A percentile compares a stretch with the other conserved stretches of the same genome.
phyloP scores from a whole-genome alignment of 2,888 invertebrate species.

The Tipula lateralis region DNA sequence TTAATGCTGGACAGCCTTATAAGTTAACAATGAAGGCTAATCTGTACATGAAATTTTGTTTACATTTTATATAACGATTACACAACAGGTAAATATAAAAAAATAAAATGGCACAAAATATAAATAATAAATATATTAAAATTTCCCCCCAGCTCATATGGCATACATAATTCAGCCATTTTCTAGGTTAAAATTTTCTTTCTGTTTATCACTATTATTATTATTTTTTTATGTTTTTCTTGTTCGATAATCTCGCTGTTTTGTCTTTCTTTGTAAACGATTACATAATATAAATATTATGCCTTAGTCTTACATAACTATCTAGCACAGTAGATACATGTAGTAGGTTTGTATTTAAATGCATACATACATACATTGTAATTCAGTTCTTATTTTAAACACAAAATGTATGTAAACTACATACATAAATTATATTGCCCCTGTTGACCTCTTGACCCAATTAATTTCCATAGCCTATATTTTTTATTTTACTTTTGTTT shows the following conservation, averaged over 20 bases:
- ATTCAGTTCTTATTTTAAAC: neutral
- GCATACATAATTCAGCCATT: neutral
- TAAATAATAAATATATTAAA: neutral
- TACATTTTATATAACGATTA: neutral
- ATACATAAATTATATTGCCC: neutral
- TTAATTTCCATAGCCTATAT: neutral
- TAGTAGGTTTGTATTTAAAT: neutral
- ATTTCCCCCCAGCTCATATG: neutral
- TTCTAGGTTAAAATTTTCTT: neutral
- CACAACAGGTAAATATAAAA: conserved; percentile 3
- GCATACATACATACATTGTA: neutral
- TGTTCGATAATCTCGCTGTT: neutral
- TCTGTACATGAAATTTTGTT: neutral
- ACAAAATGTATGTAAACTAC: neutral
- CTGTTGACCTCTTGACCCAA: conserved; percentile 11
- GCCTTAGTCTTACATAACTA: neutral
- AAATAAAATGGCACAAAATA: neutral
- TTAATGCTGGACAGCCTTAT: no score
- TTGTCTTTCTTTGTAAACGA: neutral
- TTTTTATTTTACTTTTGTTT: neutral
- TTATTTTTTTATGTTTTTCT: neutral
- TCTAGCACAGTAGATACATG: neutral
- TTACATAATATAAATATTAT: neutral
- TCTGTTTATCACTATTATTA: neutral
- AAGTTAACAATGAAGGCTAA: no score